Percentiles rank a stretch among this genome's conserved stretches.
Evolutionary conservation across 2,888 invertebrate species (phyloP).

Genomic region (Brenthis ino): DNA sequence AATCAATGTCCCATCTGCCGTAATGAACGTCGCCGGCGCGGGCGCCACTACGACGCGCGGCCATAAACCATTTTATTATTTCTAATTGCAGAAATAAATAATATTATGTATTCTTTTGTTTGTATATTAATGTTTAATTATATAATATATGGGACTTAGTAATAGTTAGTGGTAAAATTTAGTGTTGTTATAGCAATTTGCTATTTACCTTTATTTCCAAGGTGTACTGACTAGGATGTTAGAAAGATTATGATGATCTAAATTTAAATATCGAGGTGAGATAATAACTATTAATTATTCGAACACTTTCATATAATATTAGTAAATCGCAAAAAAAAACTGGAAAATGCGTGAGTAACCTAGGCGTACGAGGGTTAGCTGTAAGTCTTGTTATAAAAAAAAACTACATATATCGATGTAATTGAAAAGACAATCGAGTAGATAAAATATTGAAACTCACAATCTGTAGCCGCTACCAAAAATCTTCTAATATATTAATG

Average conservation of each 20-base stretch:
- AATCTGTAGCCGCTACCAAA: slow-evolving; percentile 2
- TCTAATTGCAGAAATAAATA: slow-evolving; percentile 21
- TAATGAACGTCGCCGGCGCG: slow-evolving; percentile 55
- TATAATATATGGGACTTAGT: slow-evolving; percentile 2
- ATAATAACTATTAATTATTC: too few relatives aligned
- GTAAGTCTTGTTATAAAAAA: too few relatives aligned
- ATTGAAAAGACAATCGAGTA: background rate
- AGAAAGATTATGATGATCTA: too few relatives aligned
- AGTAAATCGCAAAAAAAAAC: too few relatives aligned
- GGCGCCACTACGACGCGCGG: slow-evolving; percentile 40
- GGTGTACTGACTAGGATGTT: too few relatives aligned
- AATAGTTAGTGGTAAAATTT: background rate
- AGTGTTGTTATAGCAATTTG: too few relatives aligned
- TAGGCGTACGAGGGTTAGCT: too few relatives aligned
- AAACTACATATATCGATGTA: background rate
- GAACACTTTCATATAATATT: too few relatives aligned
- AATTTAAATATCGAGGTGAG: too few relatives aligned
- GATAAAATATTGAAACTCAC: background rate
- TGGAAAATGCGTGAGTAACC: too few relatives aligned
- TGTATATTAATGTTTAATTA: slow-evolving; percentile 4
- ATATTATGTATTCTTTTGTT: slow-evolving; percentile 18
- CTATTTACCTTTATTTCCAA: too few relatives aligned
- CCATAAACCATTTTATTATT: slow-evolving; percentile 20
- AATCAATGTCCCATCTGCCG: slow-evolving; percentile 71
- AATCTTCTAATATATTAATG: slow-evolving; percentile 17